Evolutionary conservation across 2,797 vertebrate species (phyloP).

Genomic region (Heteromormyrus szaboi): DNA sequence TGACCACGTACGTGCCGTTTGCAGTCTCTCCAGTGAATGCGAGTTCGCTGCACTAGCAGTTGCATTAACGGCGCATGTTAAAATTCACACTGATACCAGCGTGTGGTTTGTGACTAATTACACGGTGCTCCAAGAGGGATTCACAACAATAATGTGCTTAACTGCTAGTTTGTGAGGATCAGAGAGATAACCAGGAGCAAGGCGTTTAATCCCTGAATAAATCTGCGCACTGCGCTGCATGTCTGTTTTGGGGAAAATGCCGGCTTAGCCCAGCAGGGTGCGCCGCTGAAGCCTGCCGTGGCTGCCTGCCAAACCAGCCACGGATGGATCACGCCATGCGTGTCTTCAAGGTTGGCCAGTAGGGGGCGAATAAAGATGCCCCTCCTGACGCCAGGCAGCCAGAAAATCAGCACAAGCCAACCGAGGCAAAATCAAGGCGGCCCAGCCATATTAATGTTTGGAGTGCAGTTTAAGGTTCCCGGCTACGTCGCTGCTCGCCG

Average conservation of each 20-base stretch:
- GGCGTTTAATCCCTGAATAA: neutral
- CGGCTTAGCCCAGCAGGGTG: neutral
- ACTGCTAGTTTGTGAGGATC: neutral
- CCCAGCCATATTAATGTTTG: neutral
- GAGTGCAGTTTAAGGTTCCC: neutral
- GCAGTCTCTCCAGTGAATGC: neutral
- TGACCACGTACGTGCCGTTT: neutral
- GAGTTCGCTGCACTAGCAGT: neutral
- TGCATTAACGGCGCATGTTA: neutral
- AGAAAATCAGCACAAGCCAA: neutral
- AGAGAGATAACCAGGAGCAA: neutral
- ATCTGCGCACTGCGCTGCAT: neutral
- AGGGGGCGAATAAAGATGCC: neutral
- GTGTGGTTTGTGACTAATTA: constrained; percentile 2
- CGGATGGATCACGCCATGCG: neutral
- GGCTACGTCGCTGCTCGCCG: neutral
- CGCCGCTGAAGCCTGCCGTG: neutral
- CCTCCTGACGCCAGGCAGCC: neutral
- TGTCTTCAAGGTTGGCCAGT: neutral
- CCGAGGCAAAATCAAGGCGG: neutral
- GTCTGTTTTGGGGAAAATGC: neutral
- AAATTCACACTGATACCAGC: neutral
- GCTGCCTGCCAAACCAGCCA: neutral
- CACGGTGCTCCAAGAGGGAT: neutral
- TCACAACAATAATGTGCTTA: neutral